Percentiles rank a stretch among this genome's conserved stretches.
These are phyloP conservation scores for Coboldia fuscipes DNA, from an alignment of 1,140 invertebrate genomes.

Conservation along the genomic window DNA sequence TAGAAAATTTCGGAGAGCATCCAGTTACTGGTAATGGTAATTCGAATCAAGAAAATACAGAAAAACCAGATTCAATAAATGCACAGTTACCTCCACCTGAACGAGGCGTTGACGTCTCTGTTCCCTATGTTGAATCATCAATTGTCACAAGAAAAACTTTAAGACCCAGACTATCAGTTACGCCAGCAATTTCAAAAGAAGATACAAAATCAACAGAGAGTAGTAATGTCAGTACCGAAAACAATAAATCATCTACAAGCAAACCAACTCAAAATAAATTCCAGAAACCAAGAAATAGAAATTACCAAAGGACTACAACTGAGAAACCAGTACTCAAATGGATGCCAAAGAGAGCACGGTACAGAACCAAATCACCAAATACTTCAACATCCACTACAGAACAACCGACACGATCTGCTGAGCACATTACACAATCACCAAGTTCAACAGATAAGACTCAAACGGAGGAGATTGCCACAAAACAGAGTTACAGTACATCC, in stretches of 20 bases:
- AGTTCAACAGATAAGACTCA: constrained; percentile 13
- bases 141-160: background rate
- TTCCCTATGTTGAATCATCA: constrained; percentile 9
- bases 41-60: background rate
- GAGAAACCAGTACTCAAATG: constrained; percentile 12
- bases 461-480: constrained; percentile 15
- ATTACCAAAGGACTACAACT: constrained; percentile 6
- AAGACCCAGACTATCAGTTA: background rate
- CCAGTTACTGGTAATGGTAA: too few species aligned
- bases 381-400: constrained; percentile 10
- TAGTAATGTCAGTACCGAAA: background rate
- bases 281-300: too few species aligned
- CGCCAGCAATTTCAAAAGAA: background rate
- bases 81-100: constrained; percentile 14
- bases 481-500: constrained; percentile 19
- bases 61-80: constrained; percentile 11
- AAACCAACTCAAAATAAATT: background rate
- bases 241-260: background rate
- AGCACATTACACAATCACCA: constrained; percentile 9
- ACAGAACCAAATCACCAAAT: constrained; percentile 3
- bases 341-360: constrained; percentile 8
- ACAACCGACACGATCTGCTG: constrained; percentile 7
- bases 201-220: background rate
- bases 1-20: too few species aligned
- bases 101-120: constrained; percentile 7